Conservation (phyloP, 2,888 invertebrate genomes). For the Gnatocerus cornutus region DNA sequence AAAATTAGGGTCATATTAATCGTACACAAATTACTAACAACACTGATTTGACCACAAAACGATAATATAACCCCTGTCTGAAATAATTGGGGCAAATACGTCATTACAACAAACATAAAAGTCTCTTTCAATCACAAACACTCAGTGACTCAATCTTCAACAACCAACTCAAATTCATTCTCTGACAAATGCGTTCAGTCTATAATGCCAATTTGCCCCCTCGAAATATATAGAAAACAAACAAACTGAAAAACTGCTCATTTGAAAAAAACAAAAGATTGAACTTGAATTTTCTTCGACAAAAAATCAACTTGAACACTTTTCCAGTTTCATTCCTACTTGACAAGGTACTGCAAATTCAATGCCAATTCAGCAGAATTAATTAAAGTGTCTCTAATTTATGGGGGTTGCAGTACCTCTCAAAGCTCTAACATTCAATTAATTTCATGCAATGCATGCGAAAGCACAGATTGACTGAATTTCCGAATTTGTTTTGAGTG, state of each 20-base stretch:
- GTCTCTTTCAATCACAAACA: conserved; percentile 30
- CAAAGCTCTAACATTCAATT: conserved; percentile 61
- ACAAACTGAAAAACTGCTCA: conserved; percentile 57
- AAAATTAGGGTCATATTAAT: conserved; percentile 62
- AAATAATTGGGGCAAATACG: conserved; percentile 66
- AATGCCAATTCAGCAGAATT: too few relatives aligned
- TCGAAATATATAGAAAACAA: conserved; percentile 49
- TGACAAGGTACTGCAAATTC: conserved; percentile 55
- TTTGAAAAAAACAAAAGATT: too few relatives aligned
- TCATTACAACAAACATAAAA: conserved; percentile 65
- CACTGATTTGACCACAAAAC: background rate
- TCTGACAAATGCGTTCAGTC: conserved; percentile 54
- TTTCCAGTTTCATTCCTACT: conserved; percentile 57
- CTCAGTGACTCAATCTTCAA: conserved; percentile 8
- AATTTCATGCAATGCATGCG: conserved; percentile 64
- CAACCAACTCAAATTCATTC: conserved; percentile 6
- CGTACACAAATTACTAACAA: background rate
- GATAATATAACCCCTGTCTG: conserved; percentile 64
- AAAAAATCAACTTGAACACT: conserved; percentile 41
- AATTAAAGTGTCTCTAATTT: too few relatives aligned
- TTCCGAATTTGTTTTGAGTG: conserved; percentile 58
- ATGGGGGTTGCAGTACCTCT: conserved; percentile 52
- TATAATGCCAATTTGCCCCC: conserved; percentile 66
- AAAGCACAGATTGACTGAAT: conserved; percentile 62
- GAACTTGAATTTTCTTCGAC: background rate